Conservation (phyloP, 1,140 invertebrate genomes). For the Polypedilum pembai region DNA sequence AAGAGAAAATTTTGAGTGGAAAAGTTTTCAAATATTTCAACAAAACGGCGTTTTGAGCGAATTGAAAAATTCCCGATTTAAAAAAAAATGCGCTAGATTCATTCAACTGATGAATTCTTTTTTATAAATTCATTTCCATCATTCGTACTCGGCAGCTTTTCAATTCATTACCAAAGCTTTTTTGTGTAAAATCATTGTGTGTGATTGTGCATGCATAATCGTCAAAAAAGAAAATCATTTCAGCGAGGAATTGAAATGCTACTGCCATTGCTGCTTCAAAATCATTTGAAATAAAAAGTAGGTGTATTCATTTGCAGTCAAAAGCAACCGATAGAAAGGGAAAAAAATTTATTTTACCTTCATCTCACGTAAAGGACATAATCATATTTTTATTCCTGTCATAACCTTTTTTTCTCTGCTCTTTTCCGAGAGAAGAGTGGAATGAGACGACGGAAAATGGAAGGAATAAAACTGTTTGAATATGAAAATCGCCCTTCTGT, state of each 20-base stretch:
- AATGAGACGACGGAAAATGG: not conserved
- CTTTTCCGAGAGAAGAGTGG: too few species aligned
- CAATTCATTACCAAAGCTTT: not conserved
- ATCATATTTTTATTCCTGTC: conserved; percentile 21
- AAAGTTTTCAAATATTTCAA: too few species aligned
- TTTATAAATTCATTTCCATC: too few species aligned
- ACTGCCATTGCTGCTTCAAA: not conserved
- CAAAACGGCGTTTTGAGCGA: too few species aligned
- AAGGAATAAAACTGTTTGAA: too few species aligned
- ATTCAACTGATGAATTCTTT: too few species aligned
- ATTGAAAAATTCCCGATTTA: too few species aligned
- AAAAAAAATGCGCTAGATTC: too few species aligned
- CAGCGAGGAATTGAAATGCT: not conserved
- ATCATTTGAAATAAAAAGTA: not conserved
- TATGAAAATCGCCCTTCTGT: not conserved
- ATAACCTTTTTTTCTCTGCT: not conserved
- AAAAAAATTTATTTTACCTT: not conserved
- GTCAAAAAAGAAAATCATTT: not conserved
- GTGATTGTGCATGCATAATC: conserved; percentile 23
- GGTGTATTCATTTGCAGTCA: not conserved
- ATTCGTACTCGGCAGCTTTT: too few species aligned
- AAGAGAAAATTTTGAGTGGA: too few species aligned
- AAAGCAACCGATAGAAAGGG: not conserved
- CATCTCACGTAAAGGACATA: conserved; percentile 1
- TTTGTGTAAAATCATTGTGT: conserved; percentile 11